Evolutionary conservation across 2,797 vertebrate genomes (phyloP), one percentile per base, ranked within the genome.

Genomic region (Lutjanus campechanus): DNA sequence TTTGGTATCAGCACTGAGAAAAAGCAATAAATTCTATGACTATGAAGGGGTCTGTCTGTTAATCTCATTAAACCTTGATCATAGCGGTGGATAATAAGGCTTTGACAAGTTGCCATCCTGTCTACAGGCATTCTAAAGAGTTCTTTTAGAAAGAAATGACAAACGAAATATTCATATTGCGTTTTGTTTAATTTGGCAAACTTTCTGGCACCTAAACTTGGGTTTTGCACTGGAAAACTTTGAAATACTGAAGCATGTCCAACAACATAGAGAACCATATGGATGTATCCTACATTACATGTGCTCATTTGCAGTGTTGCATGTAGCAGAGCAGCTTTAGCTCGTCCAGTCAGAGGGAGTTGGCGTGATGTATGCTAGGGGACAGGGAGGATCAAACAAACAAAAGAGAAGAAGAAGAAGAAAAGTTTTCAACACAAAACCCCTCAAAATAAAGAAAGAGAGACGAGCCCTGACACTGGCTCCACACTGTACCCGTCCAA

Each of bases 401-500:
- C 71, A 68, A 65, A 73, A 67, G 64, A 36, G 29, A 36, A 36
- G 29, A 36, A 49, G 50, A 69, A 88, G 70, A 73, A 86, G 71
- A 75, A 91, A 90, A 87, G 60, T 86, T 92, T 85, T 64, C 70
- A 65, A 69, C 69, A 76, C 63, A 88, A 77, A 83, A 77, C 63
- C 71, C 77, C 71, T 82, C 36, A 56, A 89, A 84, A 87, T 64
- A 71, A 66, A 80, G 76, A 53, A 20, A 53, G 6, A 61, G 16
- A 86, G 84, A 81, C 61, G 2, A 76, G 87, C 55, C 13, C 76
- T 69, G 87, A 84, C 82, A 54, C 77, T 16, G 64, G 73, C 85
- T 85, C 74, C 73, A 11, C 76, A 22, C 83, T 88, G 86, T 79
- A 69, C 77, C 80, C 72, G 62, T 89, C 90, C 90, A 91, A 93